Evolutionary conservation across 2,113 vertebrate genomes (phyloP).

Genomic region (Mastomys natalensis): DNA sequence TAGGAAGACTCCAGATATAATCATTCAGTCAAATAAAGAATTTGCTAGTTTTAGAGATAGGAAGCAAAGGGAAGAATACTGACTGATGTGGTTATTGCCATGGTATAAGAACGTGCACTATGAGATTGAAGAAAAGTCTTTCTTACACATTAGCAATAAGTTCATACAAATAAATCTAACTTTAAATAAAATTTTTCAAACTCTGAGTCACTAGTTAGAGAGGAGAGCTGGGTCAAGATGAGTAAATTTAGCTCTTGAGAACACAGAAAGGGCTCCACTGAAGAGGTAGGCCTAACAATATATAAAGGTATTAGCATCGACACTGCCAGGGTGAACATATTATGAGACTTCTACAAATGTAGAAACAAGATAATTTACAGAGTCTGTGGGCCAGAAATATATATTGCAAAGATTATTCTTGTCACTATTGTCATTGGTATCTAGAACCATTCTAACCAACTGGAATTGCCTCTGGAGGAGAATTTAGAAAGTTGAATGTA

Average conservation of each 20-base stretch:
- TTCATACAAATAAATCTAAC: not conserved
- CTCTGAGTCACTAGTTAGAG: not conserved
- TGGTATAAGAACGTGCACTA: too few species aligned
- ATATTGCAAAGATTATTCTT: not conserved
- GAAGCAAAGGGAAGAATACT: not conserved
- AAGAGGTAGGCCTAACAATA: not conserved
- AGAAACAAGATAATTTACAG: not conserved
- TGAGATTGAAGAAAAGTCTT: not conserved
- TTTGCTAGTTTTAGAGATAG: not conserved
- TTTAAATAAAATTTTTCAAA: not conserved
- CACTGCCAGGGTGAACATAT: accelerated
- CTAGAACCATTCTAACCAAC: not conserved
- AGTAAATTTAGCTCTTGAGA: not conserved
- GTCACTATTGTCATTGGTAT: not conserved
- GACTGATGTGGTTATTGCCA: not conserved
- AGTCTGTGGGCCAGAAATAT: not conserved
- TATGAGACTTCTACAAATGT: not conserved
- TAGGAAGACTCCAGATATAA: not conserved
- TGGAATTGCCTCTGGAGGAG: not conserved
- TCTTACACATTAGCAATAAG: not conserved
- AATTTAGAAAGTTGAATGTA: not conserved
- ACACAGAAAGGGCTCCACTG: not conserved
- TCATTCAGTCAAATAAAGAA: not conserved
- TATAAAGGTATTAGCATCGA: not conserved
- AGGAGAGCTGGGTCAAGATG: not conserved